phyloP scores from a whole-genome alignment of 1,140 invertebrate genomes.

The Drosophila nebulosa region DNA sequence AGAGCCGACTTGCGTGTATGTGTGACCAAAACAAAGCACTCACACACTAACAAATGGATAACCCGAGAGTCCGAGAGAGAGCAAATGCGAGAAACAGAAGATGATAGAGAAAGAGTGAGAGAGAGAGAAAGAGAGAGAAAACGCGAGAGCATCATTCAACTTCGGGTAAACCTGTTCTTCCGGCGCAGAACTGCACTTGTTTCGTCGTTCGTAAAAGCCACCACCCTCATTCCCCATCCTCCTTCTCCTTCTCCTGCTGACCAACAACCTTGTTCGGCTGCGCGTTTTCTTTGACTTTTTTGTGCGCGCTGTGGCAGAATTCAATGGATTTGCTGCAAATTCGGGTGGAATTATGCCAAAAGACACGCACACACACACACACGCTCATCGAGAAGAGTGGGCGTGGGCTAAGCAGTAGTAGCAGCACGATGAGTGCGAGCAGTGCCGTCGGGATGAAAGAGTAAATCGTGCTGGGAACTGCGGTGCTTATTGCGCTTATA shows the following conservation, averaged over 20 bases:
- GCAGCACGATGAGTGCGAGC: slow-evolving; percentile 46
- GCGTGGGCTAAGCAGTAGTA: slow-evolving; percentile 50
- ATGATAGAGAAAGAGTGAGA: not conserved
- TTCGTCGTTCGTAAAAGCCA: slow-evolving; percentile 17
- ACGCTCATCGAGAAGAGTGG: slow-evolving; percentile 60
- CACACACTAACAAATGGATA: slow-evolving; percentile 39
- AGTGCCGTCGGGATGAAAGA: slow-evolving; percentile 66
- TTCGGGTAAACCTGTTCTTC: slow-evolving; percentile 66
- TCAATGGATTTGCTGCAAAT: slow-evolving; percentile 77
- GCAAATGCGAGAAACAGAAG: too few relatives aligned
- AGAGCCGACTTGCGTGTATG: slow-evolving; percentile 34
- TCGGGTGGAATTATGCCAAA: slow-evolving; percentile 75
- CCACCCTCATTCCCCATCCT: not conserved
- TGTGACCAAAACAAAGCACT: slow-evolving; percentile 77
- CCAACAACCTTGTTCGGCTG: slow-evolving; percentile 45
- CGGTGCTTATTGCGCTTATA: slow-evolving; percentile 60
- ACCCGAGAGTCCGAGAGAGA: slow-evolving; percentile 21
- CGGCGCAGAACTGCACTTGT: slow-evolving; percentile 76
- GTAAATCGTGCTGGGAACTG: slow-evolving; percentile 56
- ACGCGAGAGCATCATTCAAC: slow-evolving; percentile 25
- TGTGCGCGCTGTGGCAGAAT: slow-evolving; percentile 67
- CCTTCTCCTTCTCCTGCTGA: not conserved
- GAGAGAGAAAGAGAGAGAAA: slow-evolving; percentile 9
- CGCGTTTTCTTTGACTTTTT: slow-evolving; percentile 76
- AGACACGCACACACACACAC: slow-evolving; percentile 32